phyloP scores from a whole-genome alignment of 2,888 invertebrate species.

The Pterostichus niger region DNA sequence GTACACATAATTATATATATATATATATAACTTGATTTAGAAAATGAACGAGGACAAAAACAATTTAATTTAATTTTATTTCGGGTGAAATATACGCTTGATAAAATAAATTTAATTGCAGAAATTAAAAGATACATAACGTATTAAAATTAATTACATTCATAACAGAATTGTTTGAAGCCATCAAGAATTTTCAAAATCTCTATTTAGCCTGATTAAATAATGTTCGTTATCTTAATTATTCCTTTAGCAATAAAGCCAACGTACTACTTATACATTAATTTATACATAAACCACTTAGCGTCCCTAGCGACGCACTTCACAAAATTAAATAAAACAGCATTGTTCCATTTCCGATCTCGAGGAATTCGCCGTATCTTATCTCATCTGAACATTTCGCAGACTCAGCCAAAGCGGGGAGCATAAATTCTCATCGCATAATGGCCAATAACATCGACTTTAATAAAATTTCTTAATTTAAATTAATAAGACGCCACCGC shows the following conservation, averaged over 20 bases:
- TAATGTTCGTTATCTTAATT: slow-evolving; percentile 24
- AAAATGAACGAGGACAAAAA: too few species aligned
- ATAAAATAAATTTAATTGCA: neutral
- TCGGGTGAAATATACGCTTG: too few species aligned
- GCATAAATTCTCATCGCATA: slow-evolving; percentile 48
- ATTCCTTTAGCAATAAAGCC: slow-evolving; percentile 21
- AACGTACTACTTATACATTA: slow-evolving; percentile 41
- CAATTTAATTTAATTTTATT: too few species aligned
- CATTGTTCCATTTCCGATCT: slow-evolving; percentile 33
- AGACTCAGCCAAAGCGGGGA: slow-evolving; percentile 10
- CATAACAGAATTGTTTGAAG: slow-evolving; percentile 21
- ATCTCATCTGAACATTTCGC: slow-evolving; percentile 16
- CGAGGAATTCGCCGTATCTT: neutral
- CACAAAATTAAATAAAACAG: slow-evolving; percentile 47
- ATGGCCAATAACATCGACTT: slow-evolving; percentile 54
- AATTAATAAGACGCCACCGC: slow-evolving; percentile 31
- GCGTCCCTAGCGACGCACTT: slow-evolving; percentile 18
- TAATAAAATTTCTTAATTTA: slow-evolving; percentile 57
- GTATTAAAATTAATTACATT: slow-evolving; percentile 32
- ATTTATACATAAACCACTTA: slow-evolving; percentile 39
- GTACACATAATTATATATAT: too few species aligned
- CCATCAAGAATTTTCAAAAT: slow-evolving; percentile 19
- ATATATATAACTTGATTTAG: too few species aligned
- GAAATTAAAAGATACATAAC: slow-evolving; percentile 9
- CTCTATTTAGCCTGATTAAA: slow-evolving; percentile 1